Evolutionary conservation across 2,888 invertebrate species (phyloP), one percentile per base, ranked within the genome.

Genomic region (Apamea sordens): DNA sequence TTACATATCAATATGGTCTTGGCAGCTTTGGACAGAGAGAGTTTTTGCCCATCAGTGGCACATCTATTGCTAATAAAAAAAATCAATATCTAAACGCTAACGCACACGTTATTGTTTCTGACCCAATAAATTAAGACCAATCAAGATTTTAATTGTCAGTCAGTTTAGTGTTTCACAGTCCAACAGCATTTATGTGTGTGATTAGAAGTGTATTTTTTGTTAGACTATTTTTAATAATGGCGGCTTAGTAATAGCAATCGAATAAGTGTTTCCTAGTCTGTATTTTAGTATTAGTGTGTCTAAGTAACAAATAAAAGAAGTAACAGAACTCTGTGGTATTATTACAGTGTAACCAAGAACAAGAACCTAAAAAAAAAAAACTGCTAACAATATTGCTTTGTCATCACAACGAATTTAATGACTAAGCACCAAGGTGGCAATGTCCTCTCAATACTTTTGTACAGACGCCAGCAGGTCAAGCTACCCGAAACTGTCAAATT

Each of bases 191-290:
- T 88, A 86, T 76, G 47, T 65, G 68, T 13, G 65, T 76, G 41
- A n/a, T 75, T 86, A 75, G 24, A 72, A 61, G n/a, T 79, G 67
- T 80, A 68, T 61, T 61, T 68, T 61, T 65, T 82, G 63, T 76
- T 68, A 70, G 65, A 59, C 21, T 68, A 65, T 70, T 86, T 84
- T 69, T 73, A 85, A 71, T 87, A 32, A 32, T 32, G 89, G 90
- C 85, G 87, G 85, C 84, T 89, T 59, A 85, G 72, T 15, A 79
- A 76, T 53, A 83, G 70, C 63, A 82, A 80, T 73, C 72, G 73
- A 77, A 82, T 85, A 90, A 86, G 91, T 90, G 92, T 91, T 89
- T 89, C 89, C 92, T 92, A 92, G 92, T 92, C 92, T 90, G 79
- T 90, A 86, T 84, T 77, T 83, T 85, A 85, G 76, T 82, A 76